Evolutionary conservation across 2,797 vertebrate species (phyloP).

Genomic region (Lepidocolaptes lacrymiger): DNA sequence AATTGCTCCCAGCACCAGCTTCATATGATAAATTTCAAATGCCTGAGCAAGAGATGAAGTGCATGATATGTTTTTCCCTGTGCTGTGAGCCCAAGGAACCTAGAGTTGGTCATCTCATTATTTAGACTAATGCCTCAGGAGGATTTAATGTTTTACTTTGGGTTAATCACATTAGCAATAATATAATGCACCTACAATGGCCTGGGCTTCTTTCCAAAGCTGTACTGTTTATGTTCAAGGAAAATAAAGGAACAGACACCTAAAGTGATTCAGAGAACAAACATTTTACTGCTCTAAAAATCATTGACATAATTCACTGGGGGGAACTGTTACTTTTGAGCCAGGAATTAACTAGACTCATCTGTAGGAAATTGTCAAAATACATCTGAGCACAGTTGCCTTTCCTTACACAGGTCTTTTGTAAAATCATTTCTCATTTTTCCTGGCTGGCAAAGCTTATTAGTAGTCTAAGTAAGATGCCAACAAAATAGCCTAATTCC

Average conservation of each 20-base stretch:
- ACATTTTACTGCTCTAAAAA: constrained; percentile 44
- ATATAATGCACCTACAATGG: not conserved
- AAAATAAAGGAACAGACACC: constrained; percentile 50
- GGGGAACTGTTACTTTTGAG: constrained; percentile 38
- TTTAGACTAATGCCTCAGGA: constrained; percentile 25
- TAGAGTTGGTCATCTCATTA: not conserved
- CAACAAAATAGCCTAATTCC: constrained; percentile 46
- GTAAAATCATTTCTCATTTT: constrained; percentile 58
- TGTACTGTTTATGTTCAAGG: constrained; percentile 17
- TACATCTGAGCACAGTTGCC: not conserved
- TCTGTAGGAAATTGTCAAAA: constrained; percentile 61
- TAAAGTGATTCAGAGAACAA: constrained; percentile 55
- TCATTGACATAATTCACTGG: constrained; percentile 37
- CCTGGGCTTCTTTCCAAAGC: constrained; percentile 55
- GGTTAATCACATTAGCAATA: constrained; percentile 45
- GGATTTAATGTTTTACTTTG: constrained; percentile 34
- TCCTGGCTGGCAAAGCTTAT: constrained; percentile 50
- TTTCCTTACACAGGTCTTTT: constrained; percentile 28
- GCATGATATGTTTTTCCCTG: not conserved
- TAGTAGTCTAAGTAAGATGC: constrained; percentile 50
- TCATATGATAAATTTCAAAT: not conserved
- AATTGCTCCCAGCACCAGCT: not conserved
- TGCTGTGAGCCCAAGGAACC: not conserved
- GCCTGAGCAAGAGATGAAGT: not conserved
- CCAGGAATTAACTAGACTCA: constrained; percentile 44